These are phyloP conservation scores for Papilio xuthus DNA, from an alignment of 1,140 invertebrate genomes.

Conservation along the genomic window DNA sequence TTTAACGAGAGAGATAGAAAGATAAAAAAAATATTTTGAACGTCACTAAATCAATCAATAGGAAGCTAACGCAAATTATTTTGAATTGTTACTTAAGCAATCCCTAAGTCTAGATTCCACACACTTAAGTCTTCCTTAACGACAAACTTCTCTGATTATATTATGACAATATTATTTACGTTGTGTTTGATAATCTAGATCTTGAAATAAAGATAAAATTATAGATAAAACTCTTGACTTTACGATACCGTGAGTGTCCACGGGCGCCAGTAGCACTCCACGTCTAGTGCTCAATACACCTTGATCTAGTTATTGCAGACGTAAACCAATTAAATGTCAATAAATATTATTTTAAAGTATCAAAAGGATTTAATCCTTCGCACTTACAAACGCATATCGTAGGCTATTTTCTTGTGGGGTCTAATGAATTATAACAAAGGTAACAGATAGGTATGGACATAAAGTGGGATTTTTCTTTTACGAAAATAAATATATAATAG, in stretches of 20 bases:
- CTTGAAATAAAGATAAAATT: slow-evolving; percentile 2
- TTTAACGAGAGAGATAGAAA: neutral
- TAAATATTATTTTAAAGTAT: slow-evolving; percentile 5
- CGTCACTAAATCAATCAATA: neutral
- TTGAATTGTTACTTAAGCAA: no score
- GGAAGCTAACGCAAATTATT: no score
- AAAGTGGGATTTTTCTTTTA: no score
- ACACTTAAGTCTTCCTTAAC: no score
- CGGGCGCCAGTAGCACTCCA: slow-evolving; percentile 17
- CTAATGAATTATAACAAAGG: no score
- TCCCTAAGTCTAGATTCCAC: no score
- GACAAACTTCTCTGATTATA: neutral
- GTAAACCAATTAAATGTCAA: slow-evolving; percentile 8
- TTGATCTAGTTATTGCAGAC: slow-evolving; percentile 11
- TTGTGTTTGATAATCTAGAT: neutral
- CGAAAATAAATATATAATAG: neutral
- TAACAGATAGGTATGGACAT: no score
- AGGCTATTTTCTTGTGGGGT: no score
- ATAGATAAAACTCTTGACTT: neutral
- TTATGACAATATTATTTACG: neutral
- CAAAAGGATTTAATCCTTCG: neutral
- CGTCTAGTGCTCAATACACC: neutral
- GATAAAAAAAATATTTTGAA: neutral
- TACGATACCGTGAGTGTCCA: neutral
- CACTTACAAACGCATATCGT: neutral